phyloP scores from a whole-genome alignment of 2,797 vertebrate genomes.

The Poecile montanus region DNA sequence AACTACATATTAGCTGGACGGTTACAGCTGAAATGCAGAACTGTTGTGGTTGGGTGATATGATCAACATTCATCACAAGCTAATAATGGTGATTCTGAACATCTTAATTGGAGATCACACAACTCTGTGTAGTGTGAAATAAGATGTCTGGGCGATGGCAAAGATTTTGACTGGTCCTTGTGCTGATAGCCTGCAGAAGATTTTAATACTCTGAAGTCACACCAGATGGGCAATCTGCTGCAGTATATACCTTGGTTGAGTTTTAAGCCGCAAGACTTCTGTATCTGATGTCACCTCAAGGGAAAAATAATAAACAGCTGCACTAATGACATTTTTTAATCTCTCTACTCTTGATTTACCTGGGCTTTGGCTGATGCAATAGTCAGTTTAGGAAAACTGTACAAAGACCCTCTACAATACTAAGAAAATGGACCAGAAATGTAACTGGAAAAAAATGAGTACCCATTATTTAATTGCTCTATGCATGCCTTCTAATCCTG shows the following conservation, averaged over 20 bases:
- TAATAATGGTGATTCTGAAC: constrained; percentile 24
- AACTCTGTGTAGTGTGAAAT: constrained; percentile 48
- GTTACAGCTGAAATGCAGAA: constrained; percentile 11
- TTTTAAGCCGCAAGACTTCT: constrained; percentile 5
- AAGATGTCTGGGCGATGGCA: constrained; percentile 21
- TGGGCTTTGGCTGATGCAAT: neutral
- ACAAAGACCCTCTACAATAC: neutral
- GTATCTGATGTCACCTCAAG: constrained; percentile 43
- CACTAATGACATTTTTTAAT: constrained; percentile 26
- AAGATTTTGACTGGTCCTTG: constrained; percentile 43
- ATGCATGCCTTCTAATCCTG: neutral
- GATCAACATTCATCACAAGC: constrained; percentile 40
- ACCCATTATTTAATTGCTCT: neutral
- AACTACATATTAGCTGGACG: neutral
- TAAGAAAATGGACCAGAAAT: neutral
- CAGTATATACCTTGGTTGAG: neutral
- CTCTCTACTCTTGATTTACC: constrained; percentile 7
- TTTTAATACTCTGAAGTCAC: constrained; percentile 50
- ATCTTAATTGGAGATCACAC: constrained; percentile 57
- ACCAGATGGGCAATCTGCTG: constrained; percentile 32
- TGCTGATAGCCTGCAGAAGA: constrained; percentile 33
- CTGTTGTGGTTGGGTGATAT: neutral
- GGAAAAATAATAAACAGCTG: constrained; percentile 45
- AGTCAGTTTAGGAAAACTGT: neutral
- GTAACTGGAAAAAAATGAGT: neutral